Evolutionary conservation across 1,140 invertebrate genomes (phyloP).

Genomic region (Zaprionus davidi): DNA sequence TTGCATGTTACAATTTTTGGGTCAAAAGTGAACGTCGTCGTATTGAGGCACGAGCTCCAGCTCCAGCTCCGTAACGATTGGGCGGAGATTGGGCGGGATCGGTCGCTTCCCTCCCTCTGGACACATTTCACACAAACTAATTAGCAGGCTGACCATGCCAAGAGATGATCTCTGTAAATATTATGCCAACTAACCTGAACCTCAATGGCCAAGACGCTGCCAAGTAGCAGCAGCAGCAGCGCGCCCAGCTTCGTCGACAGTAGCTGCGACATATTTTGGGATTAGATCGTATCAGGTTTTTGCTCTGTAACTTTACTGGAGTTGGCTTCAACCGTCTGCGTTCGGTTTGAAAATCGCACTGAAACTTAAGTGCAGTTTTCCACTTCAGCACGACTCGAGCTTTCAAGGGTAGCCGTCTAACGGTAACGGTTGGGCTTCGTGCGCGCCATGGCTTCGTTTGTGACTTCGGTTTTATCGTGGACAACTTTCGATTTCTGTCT

Average conservation of each 20-base stretch:
- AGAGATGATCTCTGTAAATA: conserved; percentile 15
- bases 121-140: conserved; percentile 14
- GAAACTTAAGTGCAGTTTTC: conserved; percentile 72
- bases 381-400: conserved; percentile 43
- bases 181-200: conserved; percentile 57
- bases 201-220: conserved; percentile 59
- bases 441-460: conserved; percentile 7
- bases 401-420: conserved; percentile 71
- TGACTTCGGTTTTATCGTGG: neutral
- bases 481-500: conserved; percentile 57
- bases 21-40: conserved; percentile 82
- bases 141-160: conserved; percentile 18
- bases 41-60: conserved; percentile 6
- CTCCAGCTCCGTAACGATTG: conserved; percentile 2
- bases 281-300: conserved; percentile 13
- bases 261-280: conserved; percentile 35
- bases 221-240: conserved; percentile 45
- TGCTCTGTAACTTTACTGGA: too few relatives aligned
- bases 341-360: conserved; percentile 74
- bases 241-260: conserved; percentile 30
- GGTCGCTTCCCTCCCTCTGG: conserved; percentile 4
- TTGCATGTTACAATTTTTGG: conserved; percentile 82
- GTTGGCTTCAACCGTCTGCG: conserved; percentile 53
- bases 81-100: conserved; percentile 11
- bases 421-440: conserved; percentile 26